Base-by-base conservation (phyloP, 2,888 invertebrate genomes). In the Macaria liturata region DNA sequence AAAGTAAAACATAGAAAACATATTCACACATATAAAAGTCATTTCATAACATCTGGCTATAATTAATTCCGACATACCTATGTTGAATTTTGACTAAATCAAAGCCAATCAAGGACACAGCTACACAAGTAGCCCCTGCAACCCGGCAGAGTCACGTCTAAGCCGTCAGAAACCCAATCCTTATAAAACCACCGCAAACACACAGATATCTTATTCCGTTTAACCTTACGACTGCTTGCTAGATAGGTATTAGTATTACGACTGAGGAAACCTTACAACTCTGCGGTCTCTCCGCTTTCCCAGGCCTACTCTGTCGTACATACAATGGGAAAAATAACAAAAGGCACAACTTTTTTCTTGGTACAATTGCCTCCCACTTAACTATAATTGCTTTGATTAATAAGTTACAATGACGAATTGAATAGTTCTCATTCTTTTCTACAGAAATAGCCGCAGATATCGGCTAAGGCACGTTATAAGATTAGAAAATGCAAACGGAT, bases 221-320 rank as follows among this genome's bases (percentile, higher is more conserved):
- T 92, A 92, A 92, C 92, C 92, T 91, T 88, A 90, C 84, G 86
- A 86, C 84, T 86, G 87, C 83, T 90, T 89, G 89, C 90, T 83
- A 88, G 89, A 77, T 78, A 78, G 76, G 80, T 80, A 84, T 83
- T 86, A 88, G 42, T 42, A 44, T 45, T 51, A 51, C 88, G 86
- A 88, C 84, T 92, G 79, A 80, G 65, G 92, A 92, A 92, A 81
- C 91, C 92, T 67, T 69, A 83, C 79, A 85, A 92, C 78, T 83
- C 74, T 89, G 90, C 78, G 91, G 91, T 90, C 86, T 88, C 87
- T 85, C 83, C 84, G 76, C 79, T 85, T 83, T 78, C 81, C 61
- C 75, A 64, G 54, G 59, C 54, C 54, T 48, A 59, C 56, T 40
- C 49, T 62, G 54, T 58, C 61, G 54, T 54, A 49, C 50, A 52